A percentile compares a stretch with the other conserved stretches of the same genome.
phyloP scores from a whole-genome alignment of 1,140 invertebrate genomes.

The Cyphomyrmex costatus region DNA sequence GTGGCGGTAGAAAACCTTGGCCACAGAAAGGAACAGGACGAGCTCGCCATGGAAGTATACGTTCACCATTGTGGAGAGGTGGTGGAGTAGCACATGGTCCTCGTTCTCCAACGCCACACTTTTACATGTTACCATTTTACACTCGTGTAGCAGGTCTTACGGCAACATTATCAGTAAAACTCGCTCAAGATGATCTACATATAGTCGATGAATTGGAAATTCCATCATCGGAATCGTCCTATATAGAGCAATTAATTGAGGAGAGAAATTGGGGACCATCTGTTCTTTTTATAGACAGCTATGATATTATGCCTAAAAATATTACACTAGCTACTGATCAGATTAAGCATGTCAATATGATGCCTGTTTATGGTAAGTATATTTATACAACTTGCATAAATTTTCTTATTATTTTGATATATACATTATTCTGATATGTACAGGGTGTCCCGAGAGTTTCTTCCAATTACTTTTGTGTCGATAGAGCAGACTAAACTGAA shows the following conservation, averaged over 20 bases:
- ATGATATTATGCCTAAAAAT: slow-evolving; percentile 95
- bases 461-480: no score
- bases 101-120: slow-evolving; percentile 94
- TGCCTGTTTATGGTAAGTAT: slow-evolving; percentile 95
- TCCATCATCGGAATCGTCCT: slow-evolving; percentile 93
- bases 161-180: slow-evolving; percentile 94
- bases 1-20: slow-evolving; percentile 97
- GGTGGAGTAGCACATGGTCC: slow-evolving; percentile 96
- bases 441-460: no score
- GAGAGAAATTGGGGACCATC: slow-evolving; percentile 97
- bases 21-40: slow-evolving; percentile 97
- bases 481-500: no score
- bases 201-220: slow-evolving; percentile 95
- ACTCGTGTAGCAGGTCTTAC: slow-evolving; percentile 93
- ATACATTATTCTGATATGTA: slow-evolving; percentile 12
- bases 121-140: slow-evolving; percentile 96
- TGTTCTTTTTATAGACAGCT: slow-evolving; percentile 96
- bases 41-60: slow-evolving; percentile 96
- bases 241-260: slow-evolving; percentile 93
- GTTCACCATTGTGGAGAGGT: slow-evolving; percentile 94
- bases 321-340: slow-evolving; percentile 93
- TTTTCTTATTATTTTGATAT: no score
- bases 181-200: slow-evolving; percentile 98
- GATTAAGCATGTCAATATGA: slow-evolving; percentile 95
- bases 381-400: slow-evolving; percentile 14